phyloP scores from a whole-genome alignment of 2,113 vertebrate genomes.

The Pao palembangensis region DNA sequence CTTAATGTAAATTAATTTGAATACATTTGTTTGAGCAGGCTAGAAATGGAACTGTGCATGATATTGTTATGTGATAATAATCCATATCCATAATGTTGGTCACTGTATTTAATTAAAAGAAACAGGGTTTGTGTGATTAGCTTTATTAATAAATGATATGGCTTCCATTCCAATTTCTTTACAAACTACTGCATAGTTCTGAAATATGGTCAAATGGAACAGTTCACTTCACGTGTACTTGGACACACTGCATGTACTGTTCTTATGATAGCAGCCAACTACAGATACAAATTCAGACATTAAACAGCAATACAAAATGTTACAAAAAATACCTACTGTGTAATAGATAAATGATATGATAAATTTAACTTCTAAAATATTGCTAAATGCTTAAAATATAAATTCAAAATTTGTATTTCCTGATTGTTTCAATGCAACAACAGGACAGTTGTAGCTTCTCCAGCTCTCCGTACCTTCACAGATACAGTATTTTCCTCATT shows the following conservation, averaged over 20 bases:
- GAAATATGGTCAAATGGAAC: conserved; percentile 45
- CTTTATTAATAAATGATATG: conserved; percentile 68
- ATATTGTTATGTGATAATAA: no score
- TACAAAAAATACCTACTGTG: conserved; percentile 68
- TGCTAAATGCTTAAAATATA: conserved; percentile 52
- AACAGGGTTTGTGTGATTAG: conserved; percentile 17
- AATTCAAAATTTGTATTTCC: conserved; percentile 45
- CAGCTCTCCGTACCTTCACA: conserved; percentile 10
- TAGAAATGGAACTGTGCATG: no score
- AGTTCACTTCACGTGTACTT: conserved; percentile 50
- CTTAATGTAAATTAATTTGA: not conserved
- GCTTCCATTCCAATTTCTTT: conserved; percentile 56
- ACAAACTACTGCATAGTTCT: conserved; percentile 40
- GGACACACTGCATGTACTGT: conserved; percentile 60
- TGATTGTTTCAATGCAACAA: conserved; percentile 52
- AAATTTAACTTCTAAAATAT: conserved; percentile 57
- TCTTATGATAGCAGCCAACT: conserved; percentile 66
- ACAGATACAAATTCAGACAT: conserved; percentile 50
- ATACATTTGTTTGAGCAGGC: not conserved
- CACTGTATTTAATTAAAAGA: conserved; percentile 4
- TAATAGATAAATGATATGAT: conserved; percentile 49
- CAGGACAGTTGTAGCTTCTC: conserved; percentile 19
- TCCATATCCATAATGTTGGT: no score
- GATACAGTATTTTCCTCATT: conserved; percentile 10
- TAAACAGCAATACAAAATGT: conserved; percentile 45